Percentiles rank a stretch among this genome's conserved stretches.
These are phyloP conservation scores for Noctua janthe DNA, from an alignment of 2,888 invertebrate genomes.

Conservation along the genomic window DNA sequence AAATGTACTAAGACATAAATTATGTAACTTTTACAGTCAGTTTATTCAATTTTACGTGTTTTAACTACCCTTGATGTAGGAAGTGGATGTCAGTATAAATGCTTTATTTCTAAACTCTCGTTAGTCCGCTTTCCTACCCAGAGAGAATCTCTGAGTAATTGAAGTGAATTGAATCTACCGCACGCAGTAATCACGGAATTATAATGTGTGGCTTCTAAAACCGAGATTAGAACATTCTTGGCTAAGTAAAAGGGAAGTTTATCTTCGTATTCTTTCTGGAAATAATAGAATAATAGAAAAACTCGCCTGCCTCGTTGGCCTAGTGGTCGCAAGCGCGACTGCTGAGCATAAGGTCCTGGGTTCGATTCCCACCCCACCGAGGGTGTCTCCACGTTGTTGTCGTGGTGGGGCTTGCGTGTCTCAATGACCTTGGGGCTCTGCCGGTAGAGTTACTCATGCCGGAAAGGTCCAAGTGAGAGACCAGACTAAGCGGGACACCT, in stretches of 20 bases:
- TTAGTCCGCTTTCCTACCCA: constrained; percentile 15
- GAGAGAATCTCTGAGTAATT: constrained; percentile 34
- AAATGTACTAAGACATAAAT: constrained; percentile 10
- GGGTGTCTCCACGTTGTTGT: too few species aligned
- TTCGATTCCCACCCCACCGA: too few species aligned
- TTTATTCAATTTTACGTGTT: background rate
- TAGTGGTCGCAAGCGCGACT: too few species aligned
- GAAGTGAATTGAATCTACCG: constrained; percentile 48
- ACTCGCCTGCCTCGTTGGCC: too few species aligned
- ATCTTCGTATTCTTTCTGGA: too few species aligned
- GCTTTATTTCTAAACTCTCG: constrained; percentile 9
- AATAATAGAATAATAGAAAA: too few species aligned
- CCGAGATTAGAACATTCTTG: background rate
- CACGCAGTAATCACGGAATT: constrained; percentile 25
- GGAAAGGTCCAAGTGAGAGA: too few species aligned
- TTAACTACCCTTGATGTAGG: constrained; percentile 24
- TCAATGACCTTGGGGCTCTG: too few species aligned
- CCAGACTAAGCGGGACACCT: too few species aligned
- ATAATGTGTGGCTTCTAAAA: constrained; percentile 18
- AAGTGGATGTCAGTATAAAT: constrained; percentile 29
- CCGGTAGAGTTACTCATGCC: too few species aligned
- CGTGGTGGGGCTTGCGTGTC: too few species aligned
- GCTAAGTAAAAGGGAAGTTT: background rate
- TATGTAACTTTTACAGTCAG: constrained; percentile 5
- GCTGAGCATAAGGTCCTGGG: too few species aligned